phyloP scores from a whole-genome alignment of 2,888 invertebrate genomes.

The Noctua pronuba region DNA sequence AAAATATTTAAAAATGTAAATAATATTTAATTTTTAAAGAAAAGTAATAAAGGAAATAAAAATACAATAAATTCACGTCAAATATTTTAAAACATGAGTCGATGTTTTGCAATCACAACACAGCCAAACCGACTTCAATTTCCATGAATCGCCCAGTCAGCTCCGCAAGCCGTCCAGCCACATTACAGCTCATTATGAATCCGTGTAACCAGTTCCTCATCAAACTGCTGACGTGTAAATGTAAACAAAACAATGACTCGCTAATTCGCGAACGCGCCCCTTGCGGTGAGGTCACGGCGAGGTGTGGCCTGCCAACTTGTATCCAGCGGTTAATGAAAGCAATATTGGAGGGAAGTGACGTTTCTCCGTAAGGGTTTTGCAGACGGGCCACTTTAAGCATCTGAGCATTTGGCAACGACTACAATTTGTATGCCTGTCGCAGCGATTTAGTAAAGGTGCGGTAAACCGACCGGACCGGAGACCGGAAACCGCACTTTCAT shows the following conservation, averaged over 20 bases:
- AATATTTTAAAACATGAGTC: neutral
- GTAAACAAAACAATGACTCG: slow-evolving; percentile 90
- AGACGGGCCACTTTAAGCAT: slow-evolving; percentile 42
- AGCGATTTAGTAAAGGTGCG: neutral
- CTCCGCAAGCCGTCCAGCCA: slow-evolving; percentile 45
- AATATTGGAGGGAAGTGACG: slow-evolving; percentile 68
- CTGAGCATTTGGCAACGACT: neutral
- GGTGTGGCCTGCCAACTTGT: slow-evolving; percentile 78
- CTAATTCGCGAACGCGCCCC: slow-evolving; percentile 80
- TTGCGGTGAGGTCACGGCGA: slow-evolving; percentile 81
- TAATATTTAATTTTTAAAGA: too few species aligned
- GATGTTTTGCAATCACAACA: neutral
- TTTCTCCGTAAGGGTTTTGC: slow-evolving; percentile 42
- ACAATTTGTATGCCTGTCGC: neutral
- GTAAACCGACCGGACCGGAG: neutral
- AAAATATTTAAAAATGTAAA: too few species aligned
- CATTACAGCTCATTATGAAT: slow-evolving; percentile 71
- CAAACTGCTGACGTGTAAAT: slow-evolving; percentile 89
- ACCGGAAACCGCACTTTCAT: neutral
- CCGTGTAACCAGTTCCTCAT: slow-evolving; percentile 73
- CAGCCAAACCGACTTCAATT: neutral
- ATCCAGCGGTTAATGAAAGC: slow-evolving; percentile 72
- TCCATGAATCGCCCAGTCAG: slow-evolving; percentile 36
- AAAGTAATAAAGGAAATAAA: too few species aligned
- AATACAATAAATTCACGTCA: too few species aligned